A percentile compares a stretch with the other conserved stretches of the same genome.
Evolutionary conservation across 2,888 invertebrate species (phyloP).

Genomic region (Dolichomitus sp.): DNA sequence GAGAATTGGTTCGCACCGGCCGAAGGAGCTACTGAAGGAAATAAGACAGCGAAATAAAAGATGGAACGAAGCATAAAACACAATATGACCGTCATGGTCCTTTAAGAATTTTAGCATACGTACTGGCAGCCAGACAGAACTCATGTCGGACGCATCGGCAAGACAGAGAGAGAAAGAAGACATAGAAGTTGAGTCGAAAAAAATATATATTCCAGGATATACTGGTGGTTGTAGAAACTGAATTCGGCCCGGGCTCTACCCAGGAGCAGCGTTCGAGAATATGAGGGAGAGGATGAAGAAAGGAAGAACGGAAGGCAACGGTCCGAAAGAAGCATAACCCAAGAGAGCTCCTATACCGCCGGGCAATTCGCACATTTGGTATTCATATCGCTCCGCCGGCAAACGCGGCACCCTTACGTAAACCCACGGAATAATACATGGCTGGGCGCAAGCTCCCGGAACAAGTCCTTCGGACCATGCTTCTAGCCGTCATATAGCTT

Average conservation of each 20-base stretch:
- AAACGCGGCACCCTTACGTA: constrained; percentile 74
- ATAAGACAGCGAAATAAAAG: background rate
- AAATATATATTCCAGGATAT: background rate
- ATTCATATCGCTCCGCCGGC: constrained; percentile 77
- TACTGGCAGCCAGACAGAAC: background rate
- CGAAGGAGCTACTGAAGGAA: background rate
- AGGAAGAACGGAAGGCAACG: constrained; percentile 18
- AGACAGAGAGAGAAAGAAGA: no score
- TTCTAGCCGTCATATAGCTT: background rate
- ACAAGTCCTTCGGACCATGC: constrained; percentile 35
- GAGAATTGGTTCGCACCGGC: constrained; percentile 2
- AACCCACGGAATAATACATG: constrained; percentile 74
- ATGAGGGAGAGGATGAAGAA: background rate
- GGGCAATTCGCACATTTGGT: constrained; percentile 72
- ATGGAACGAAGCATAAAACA: constrained; percentile 1
- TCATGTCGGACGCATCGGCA: constrained; percentile 11
- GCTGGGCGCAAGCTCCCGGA: constrained; percentile 26
- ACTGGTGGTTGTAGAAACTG: background rate
- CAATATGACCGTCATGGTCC: background rate
- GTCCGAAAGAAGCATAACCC: constrained; percentile 15
- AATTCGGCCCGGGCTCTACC: background rate
- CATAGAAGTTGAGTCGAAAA: background rate
- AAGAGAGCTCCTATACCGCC: background rate
- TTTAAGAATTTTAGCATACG: background rate
- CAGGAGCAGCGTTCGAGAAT: background rate